Conservation (phyloP, 2,797 vertebrate species). For the Sandelia bainsii region DNA sequence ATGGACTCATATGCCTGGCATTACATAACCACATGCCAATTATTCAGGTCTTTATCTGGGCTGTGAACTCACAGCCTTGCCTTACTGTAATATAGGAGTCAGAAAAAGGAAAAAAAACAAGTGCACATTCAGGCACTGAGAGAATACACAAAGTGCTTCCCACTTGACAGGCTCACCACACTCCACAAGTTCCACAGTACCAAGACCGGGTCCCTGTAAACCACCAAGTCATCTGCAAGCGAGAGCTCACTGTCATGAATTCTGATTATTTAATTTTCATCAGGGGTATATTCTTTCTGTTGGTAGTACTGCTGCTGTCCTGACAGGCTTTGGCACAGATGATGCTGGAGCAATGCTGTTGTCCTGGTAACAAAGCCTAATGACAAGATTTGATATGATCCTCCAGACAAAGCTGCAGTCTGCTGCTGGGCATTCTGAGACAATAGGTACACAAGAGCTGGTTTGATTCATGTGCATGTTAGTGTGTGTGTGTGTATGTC, state of each 20-base stretch:
- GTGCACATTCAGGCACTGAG: slow-evolving; percentile 21
- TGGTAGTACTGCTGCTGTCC: slow-evolving; percentile 11
- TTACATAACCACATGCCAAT: slow-evolving; percentile 71
- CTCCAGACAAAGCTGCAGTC: slow-evolving; percentile 62
- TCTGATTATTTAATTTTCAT: slow-evolving; percentile 44
- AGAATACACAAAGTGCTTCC: slow-evolving; percentile 22
- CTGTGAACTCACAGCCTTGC: slow-evolving; percentile 59
- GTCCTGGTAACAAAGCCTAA: slow-evolving; percentile 77
- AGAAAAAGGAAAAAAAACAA: slow-evolving; percentile 15
- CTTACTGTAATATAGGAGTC: slow-evolving; percentile 42
- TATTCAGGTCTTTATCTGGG: slow-evolving; percentile 69
- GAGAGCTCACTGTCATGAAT: slow-evolving; percentile 26
- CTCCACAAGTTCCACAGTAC: neutral
- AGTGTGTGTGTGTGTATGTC: slow-evolving; percentile 1
- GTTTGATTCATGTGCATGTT: slow-evolving; percentile 18
- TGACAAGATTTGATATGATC: slow-evolving; percentile 75
- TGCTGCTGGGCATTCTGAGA: slow-evolving; percentile 51
- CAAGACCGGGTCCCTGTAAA: slow-evolving; percentile 15
- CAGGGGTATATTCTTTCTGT: slow-evolving; percentile 28
- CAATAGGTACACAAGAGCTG: slow-evolving; percentile 24
- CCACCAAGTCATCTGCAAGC: slow-evolving; percentile 24
- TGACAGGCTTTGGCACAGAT: slow-evolving; percentile 43
- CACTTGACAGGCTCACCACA: slow-evolving; percentile 47
- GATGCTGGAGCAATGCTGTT: slow-evolving; percentile 58
- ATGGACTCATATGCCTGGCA: slow-evolving; percentile 50